Conservation (phyloP, 2,888 invertebrate species). For the Diloba caeruleocephala region DNA sequence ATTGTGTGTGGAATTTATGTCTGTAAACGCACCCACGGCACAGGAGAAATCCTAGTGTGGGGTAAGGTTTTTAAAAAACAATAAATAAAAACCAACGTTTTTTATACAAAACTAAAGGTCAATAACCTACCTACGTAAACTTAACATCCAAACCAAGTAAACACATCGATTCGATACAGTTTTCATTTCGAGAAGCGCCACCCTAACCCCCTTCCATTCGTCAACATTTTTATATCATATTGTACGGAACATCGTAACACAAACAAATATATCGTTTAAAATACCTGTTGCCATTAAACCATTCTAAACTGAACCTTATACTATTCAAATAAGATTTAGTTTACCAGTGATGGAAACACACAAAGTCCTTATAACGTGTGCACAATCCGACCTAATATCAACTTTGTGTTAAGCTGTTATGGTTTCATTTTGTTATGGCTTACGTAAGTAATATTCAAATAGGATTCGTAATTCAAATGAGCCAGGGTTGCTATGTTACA, state of each 20-base stretch:
- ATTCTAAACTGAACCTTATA: constrained; percentile 24
- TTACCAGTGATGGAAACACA: background rate
- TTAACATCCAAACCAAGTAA: constrained; percentile 13
- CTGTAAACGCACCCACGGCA: no score
- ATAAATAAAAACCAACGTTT: no score
- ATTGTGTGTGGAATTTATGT: no score
- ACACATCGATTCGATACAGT: constrained; percentile 36
- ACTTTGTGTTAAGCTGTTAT: constrained; percentile 36
- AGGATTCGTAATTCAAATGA: constrained; percentile 40
- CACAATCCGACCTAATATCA: constrained; percentile 22
- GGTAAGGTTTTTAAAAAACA: no score
- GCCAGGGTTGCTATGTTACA: constrained; percentile 71
- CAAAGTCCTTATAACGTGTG: constrained; percentile 10
- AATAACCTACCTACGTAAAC: background rate
- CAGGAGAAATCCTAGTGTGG: no score
- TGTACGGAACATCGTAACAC: constrained; percentile 19
- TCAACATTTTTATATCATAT: constrained; percentile 34
- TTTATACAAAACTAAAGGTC: background rate
- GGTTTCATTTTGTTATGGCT: constrained; percentile 35
- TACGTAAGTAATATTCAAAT: constrained; percentile 35
- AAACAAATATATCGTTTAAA: constrained; percentile 37
- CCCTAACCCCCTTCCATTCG: constrained; percentile 28
- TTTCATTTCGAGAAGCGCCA: constrained; percentile 18
- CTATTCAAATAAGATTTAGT: background rate
- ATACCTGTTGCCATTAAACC: constrained; percentile 33